Percentiles rank a stretch among this genome's conserved stretches.
Conservation (phyloP, 2,888 invertebrate species). For the Euphydryas editha region DNA sequence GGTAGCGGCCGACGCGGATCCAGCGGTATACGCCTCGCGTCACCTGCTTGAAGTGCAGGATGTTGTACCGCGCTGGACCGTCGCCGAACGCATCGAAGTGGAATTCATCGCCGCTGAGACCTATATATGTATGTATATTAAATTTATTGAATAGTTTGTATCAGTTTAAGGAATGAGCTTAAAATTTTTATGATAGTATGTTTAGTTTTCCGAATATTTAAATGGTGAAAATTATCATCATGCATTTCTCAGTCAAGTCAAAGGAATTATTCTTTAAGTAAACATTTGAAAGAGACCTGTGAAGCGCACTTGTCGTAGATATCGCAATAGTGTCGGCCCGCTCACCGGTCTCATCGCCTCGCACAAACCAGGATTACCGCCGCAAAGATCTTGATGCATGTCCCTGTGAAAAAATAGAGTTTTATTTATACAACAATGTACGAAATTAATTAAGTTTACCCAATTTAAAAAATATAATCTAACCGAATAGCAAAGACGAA, state of each 20-base stretch:
- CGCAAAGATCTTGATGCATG: slow-evolving; percentile 93
- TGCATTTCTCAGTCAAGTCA: background rate
- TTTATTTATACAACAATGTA: background rate
- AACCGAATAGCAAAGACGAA: slow-evolving; percentile 94
- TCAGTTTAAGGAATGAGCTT: background rate
- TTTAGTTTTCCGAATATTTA: background rate
- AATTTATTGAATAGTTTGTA: background rate
- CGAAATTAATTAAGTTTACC: no score
- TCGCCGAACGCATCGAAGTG: slow-evolving; percentile 95
- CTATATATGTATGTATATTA: slow-evolving; percentile 70
- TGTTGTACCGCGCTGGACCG: slow-evolving; percentile 97
- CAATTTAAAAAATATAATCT: background rate
- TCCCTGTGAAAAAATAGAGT: slow-evolving; percentile 79
- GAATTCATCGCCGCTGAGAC: slow-evolving; percentile 94
- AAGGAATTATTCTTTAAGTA: background rate
- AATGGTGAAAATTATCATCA: background rate
- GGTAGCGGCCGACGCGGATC: slow-evolving; percentile 93
- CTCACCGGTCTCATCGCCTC: slow-evolving; percentile 94
- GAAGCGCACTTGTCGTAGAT: slow-evolving; percentile 93
- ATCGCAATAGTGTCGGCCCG: slow-evolving; percentile 92
- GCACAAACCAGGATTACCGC: slow-evolving; percentile 90
- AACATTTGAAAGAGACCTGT: slow-evolving; percentile 50
- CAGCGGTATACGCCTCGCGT: slow-evolving; percentile 89
- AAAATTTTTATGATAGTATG: background rate
- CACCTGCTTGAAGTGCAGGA: slow-evolving; percentile 95